Evolutionary conservation across 2,888 invertebrate genomes (phyloP).

Genomic region (Leucozona laternaria): DNA sequence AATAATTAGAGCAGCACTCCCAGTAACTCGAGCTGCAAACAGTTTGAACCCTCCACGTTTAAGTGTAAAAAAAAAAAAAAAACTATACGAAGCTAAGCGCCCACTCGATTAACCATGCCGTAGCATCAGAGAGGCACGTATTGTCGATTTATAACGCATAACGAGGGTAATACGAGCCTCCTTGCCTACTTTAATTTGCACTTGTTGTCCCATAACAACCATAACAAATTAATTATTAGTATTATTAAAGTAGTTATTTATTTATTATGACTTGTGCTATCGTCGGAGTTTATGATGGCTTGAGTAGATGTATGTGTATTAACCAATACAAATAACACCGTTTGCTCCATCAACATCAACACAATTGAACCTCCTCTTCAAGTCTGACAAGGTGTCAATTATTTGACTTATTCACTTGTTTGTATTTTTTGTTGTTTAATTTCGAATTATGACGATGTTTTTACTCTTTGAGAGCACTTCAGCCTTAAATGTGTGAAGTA

Average conservation of each 20-base stretch:
- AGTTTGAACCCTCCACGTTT: constrained; percentile 43
- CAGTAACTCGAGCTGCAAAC: constrained; percentile 25
- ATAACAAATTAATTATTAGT: constrained; percentile 40
- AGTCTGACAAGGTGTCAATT: constrained; percentile 49
- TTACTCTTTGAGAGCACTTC: constrained; percentile 33
- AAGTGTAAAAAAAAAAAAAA: not conserved
- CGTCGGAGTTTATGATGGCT: not conserved
- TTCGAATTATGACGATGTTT: constrained; percentile 39
- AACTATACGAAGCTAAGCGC: constrained; percentile 22
- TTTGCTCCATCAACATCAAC: constrained; percentile 47
- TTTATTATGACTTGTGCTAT: not conserved
- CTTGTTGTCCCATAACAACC: constrained; percentile 45
- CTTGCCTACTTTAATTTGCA: constrained; percentile 30
- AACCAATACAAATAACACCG: not conserved
- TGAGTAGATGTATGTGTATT: not conserved
- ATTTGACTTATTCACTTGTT: constrained; percentile 30
- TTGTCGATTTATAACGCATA: constrained; percentile 60
- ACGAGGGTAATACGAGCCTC: constrained; percentile 53
- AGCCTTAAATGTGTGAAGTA: not conserved
- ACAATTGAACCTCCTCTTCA: constrained; percentile 58
- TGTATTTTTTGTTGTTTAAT: constrained; percentile 3
- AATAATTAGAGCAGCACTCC: constrained; percentile 26
- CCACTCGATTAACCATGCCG: constrained; percentile 49
- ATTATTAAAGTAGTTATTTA: not conserved
- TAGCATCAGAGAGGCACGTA: constrained; percentile 49